phyloP scores from a whole-genome alignment of 30 jellyfish, hydroid and myxozoan genomes.

The Aurelia sp. region DNA sequence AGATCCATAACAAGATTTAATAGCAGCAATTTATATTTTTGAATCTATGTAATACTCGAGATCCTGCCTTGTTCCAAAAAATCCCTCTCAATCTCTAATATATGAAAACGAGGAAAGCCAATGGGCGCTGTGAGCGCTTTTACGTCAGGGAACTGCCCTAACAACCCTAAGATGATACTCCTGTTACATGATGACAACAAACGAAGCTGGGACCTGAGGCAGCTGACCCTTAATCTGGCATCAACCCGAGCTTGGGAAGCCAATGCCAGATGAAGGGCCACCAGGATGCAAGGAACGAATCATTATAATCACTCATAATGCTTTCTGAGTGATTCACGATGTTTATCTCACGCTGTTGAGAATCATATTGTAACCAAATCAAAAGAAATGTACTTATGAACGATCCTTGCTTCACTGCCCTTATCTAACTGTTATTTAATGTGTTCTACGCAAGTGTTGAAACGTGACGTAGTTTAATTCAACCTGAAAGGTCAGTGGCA shows the following conservation, averaged over 20 bases:
- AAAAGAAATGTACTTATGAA: too few species aligned
- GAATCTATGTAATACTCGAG: too few species aligned
- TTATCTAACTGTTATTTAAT: neutral
- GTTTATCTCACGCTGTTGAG: too few species aligned
- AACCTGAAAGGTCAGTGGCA: constrained; percentile 6
- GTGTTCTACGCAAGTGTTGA: neutral
- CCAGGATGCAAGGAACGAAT: too few species aligned
- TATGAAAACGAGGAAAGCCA: constrained; percentile 7
- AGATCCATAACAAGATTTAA: too few species aligned
- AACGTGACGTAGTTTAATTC: neutral
- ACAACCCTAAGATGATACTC: neutral
- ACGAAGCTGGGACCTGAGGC: neutral
- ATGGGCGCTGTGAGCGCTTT: constrained; percentile 23
- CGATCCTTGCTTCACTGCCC: constrained; percentile 12
- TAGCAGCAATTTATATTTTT: too few species aligned
- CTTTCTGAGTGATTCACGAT: too few species aligned
- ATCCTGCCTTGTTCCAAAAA: too few species aligned
- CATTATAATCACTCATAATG: too few species aligned
- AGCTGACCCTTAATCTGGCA: neutral
- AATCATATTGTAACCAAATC: too few species aligned
- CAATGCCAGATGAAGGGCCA: neutral
- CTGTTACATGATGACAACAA: neutral
- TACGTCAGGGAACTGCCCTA: constrained; percentile 18
- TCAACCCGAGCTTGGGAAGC: constrained; percentile 1
- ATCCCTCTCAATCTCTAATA: too few species aligned